phyloP scores from a whole-genome alignment of 2,888 invertebrate genomes.

The Heliconius hortense region DNA sequence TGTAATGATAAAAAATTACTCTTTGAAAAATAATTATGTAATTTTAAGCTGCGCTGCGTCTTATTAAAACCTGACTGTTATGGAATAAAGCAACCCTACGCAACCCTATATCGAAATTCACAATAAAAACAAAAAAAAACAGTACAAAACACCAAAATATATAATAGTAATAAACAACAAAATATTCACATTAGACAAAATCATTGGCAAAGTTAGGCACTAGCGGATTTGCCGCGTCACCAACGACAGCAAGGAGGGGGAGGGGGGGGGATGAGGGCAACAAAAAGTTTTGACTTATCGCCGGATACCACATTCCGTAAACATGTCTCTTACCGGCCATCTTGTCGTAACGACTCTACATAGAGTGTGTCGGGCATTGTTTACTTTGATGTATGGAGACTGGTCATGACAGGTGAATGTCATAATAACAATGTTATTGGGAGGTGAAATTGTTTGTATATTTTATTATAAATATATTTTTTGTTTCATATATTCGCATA shows the following conservation, averaged over 20 bases:
- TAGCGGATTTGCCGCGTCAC: slow-evolving; percentile 71
- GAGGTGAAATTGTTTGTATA: neutral
- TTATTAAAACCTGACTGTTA: too few species aligned
- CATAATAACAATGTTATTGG: neutral
- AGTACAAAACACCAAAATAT: slow-evolving; percentile 2
- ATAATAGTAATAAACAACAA: neutral
- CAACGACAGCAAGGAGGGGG: slow-evolving; percentile 39
- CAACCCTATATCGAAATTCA: too few species aligned
- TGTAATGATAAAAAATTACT: neutral
- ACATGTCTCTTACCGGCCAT: slow-evolving; percentile 59
- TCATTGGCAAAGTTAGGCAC: slow-evolving; percentile 71
- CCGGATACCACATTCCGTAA: slow-evolving; percentile 54
- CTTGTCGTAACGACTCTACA: slow-evolving; percentile 10
- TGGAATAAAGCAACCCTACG: too few species aligned
- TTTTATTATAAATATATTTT: neutral
- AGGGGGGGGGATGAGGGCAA: slow-evolving; percentile 51
- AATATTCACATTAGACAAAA: slow-evolving; percentile 43
- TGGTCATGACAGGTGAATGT: neutral
- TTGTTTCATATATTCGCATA: neutral
- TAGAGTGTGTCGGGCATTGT: neutral
- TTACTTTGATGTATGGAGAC: slow-evolving; percentile 10
- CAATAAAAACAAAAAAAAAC: neutral
- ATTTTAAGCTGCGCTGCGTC: too few species aligned
- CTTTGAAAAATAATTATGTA: neutral
- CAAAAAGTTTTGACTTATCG: slow-evolving; percentile 70